phyloP scores from a whole-genome alignment of 1,140 invertebrate genomes.

The Mamestra configurata region DNA sequence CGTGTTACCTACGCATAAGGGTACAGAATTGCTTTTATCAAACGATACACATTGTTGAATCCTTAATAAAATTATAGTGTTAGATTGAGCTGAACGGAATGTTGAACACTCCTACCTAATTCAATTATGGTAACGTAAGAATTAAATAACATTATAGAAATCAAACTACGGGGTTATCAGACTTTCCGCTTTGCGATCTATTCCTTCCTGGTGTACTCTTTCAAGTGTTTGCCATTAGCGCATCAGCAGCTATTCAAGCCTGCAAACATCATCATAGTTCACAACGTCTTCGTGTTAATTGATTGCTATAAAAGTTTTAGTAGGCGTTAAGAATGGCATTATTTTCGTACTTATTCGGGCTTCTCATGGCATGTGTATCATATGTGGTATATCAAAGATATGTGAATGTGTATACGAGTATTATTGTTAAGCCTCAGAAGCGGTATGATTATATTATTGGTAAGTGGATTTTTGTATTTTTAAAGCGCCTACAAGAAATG shows the following conservation, averaged over 20 bases:
- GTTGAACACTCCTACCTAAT: slow-evolving; percentile 74
- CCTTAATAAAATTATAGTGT: too few species aligned
- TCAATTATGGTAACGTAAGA: slow-evolving; percentile 69
- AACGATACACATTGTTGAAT: too few species aligned
- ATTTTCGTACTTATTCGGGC: slow-evolving; percentile 69
- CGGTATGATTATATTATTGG: slow-evolving; percentile 86
- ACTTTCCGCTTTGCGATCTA: neutral
- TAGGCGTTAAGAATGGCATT: slow-evolving; percentile 63
- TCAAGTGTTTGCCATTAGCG: neutral
- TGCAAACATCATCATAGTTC: neutral
- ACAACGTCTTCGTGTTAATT: neutral
- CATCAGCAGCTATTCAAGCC: neutral
- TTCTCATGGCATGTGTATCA: slow-evolving; percentile 68
- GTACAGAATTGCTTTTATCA: too few species aligned
- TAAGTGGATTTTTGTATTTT: slow-evolving; percentile 62
- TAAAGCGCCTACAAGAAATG: neutral
- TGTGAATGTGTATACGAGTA: slow-evolving; percentile 70
- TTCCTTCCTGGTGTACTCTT: neutral
- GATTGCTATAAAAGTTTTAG: slow-evolving; percentile 13
- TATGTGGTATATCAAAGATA: slow-evolving; percentile 79
- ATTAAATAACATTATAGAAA: slow-evolving; percentile 53
- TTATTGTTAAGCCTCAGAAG: slow-evolving; percentile 72
- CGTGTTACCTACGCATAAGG: too few species aligned
- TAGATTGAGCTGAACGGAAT: slow-evolving; percentile 47
- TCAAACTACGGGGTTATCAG: slow-evolving; percentile 38